phyloP scores from a whole-genome alignment of 2,888 invertebrate genomes.

The Lithophane semibrunnea region DNA sequence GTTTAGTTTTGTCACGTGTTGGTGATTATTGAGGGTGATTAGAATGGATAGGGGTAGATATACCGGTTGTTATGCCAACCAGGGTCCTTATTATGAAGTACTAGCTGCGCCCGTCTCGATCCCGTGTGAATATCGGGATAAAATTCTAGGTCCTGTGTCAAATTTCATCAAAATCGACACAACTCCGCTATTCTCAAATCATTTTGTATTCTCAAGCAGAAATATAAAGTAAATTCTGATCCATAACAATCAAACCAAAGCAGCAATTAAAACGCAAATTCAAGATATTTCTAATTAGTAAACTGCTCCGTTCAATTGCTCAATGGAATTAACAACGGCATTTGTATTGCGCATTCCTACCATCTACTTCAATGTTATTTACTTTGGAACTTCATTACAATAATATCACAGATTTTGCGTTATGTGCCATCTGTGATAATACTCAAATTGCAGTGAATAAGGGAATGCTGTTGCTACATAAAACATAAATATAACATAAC shows the following conservation, averaged over 20 bases:
- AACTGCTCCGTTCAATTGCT: neutral
- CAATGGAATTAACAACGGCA: neutral
- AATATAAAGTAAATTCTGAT: slow-evolving; percentile 8
- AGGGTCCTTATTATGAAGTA: too few species aligned
- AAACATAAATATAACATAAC: too few species aligned
- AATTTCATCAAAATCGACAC: too few species aligned
- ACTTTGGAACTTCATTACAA: slow-evolving; percentile 15
- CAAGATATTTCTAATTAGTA: slow-evolving; percentile 23
- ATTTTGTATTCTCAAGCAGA: neutral
- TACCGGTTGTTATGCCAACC: neutral
- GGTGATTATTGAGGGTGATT: slow-evolving; percentile 18
- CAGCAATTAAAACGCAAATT: slow-evolving; percentile 7
- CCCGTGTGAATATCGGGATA: too few species aligned
- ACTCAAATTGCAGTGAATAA: too few species aligned
- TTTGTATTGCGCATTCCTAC: neutral
- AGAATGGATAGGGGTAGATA: neutral
- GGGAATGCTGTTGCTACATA: too few species aligned
- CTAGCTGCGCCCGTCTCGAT: too few species aligned
- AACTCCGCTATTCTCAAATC: too few species aligned
- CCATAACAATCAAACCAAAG: neutral
- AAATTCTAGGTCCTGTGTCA: too few species aligned
- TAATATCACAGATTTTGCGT: neutral
- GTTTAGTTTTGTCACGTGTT: slow-evolving; percentile 22
- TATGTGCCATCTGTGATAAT: too few species aligned
- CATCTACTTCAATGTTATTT: neutral